Percentiles rank a stretch among this genome's conserved stretches.
Evolutionary conservation across 2,113 vertebrate genomes (phyloP).

Genomic region (Saguinus midas): DNA sequence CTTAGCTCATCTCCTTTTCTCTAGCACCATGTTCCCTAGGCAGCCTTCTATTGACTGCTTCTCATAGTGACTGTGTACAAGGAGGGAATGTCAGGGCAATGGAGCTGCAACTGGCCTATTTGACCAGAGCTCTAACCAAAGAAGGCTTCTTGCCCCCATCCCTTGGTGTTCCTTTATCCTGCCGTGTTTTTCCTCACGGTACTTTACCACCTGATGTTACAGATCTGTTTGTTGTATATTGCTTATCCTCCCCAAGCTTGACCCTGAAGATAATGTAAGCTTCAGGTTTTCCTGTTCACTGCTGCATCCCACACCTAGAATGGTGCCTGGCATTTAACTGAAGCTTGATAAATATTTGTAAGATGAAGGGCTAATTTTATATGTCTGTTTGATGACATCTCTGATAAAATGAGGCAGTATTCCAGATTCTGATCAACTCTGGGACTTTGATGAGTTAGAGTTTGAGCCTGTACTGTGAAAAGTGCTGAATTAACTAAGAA

Average conservation of each 20-base stretch:
- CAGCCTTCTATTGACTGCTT: neutral
- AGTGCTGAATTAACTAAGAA: neutral
- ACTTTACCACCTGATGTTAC: neutral
- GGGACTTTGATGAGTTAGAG: neutral
- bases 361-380: neutral
- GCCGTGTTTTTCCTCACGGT: neutral
- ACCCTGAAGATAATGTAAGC: neutral
- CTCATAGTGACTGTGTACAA: fast-evolving
- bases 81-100: neutral
- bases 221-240: neutral
- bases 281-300: neutral
- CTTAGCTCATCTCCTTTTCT: neutral
- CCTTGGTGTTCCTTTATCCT: neutral
- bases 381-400: neutral
- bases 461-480: neutral
- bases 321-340: neutral
- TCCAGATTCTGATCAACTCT: neutral
- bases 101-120: neutral
- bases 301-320: too few species aligned
- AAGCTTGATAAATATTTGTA: neutral
- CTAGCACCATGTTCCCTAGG: neutral
- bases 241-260: neutral
- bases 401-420: neutral
- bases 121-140: neutral
- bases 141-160: neutral